Conservation (phyloP, 2,797 vertebrate species). For the Eidolon dupreanum region DNA sequence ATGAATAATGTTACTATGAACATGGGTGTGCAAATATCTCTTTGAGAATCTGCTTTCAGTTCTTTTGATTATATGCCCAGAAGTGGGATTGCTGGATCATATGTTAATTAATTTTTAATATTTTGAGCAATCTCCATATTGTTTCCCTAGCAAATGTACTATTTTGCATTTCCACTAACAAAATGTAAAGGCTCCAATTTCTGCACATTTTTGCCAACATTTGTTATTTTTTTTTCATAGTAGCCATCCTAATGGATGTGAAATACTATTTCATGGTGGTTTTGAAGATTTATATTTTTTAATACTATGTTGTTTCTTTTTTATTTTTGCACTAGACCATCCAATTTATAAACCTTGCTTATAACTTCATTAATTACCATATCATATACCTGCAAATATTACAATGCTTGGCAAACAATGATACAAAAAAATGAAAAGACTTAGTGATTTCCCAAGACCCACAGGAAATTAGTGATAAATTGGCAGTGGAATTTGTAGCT, state of each 20-base stretch:
- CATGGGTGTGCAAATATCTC: background rate
- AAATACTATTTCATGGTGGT: background rate
- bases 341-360: slow-evolving; percentile 14
- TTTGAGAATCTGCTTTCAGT: background rate
- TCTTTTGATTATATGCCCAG: background rate
- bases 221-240: background rate
- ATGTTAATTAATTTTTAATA: background rate
- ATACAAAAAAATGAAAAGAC: background rate
- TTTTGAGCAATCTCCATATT: background rate
- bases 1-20: background rate
- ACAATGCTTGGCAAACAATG: background rate
- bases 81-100: background rate
- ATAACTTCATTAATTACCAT: background rate
- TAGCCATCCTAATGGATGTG: background rate
- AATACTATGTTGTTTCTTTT: background rate
- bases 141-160: background rate
- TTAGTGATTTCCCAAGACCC: background rate
- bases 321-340: background rate
- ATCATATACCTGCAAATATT: background rate
- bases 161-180: background rate
- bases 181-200: background rate
- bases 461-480: background rate
- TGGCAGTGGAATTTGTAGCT: background rate
- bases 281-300: slow-evolving; percentile 37
- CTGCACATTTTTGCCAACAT: background rate